Base-by-base conservation (phyloP, 2,888 invertebrate genomes). In the Agriotes lineatus region DNA sequence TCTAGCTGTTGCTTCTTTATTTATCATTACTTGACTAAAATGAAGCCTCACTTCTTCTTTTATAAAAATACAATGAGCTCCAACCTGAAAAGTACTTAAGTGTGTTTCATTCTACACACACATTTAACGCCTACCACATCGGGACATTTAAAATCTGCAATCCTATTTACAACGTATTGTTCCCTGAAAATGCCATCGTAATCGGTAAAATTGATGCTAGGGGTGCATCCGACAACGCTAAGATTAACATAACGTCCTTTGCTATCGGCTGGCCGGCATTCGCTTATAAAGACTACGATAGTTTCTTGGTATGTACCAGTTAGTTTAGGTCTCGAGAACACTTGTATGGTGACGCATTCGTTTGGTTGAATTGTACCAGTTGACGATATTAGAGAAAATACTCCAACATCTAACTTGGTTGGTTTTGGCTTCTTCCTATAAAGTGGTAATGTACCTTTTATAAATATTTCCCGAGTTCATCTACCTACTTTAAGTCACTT, bases 161-260 rank as follows among this genome's bases (percentile, higher is more conserved):
- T 35, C 10, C 39, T 63, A 75, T 89, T 86, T 0, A 89, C 86
- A 66, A 90, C 85, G 16, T 87, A 84, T 75, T 88, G 88, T 78
- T 90, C 88, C 67, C 86, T 85, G 77, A 90, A 90, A 0, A 90
- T 89, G 1, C 84, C 85, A 59, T 87, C 85, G 18, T 87, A 78
- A 77, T 90, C 87, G 78, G 85, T 83, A 64, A 90, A 87, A 77
- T 90, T 87, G 61, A 90, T 77, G 6, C 81, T 82, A 0, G 90
- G 90, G 75, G 88, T 82, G n/a, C 86, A 87, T 18, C 88, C 88
- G 12, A 85, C 86, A 1, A 87, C 88, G 1, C 85, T 83, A 4
- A 90, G 76, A 37, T 75, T 85, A 0, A 90, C 75, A 1, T 82
- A 83, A 48, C 86, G 86, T 0, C 88, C 88, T 14, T 85, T 77